Percentiles rank a stretch among this genome's conserved stretches.
These are phyloP conservation scores for Trematomus loennbergii DNA, from an alignment of 2,113 vertebrate genomes.

Conservation along the genomic window DNA sequence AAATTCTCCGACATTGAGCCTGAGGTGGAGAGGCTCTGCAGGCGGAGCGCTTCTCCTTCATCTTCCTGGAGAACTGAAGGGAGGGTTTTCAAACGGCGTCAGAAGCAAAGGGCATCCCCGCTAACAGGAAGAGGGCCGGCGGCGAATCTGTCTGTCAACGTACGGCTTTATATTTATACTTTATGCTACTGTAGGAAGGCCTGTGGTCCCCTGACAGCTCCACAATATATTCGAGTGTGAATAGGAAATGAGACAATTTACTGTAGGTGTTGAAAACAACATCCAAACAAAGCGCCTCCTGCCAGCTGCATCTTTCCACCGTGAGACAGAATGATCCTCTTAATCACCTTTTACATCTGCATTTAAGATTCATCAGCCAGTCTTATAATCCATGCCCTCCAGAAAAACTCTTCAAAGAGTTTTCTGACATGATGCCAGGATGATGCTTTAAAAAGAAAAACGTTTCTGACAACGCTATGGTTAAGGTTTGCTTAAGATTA, in stretches of 20 bases:
- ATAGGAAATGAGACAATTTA: neutral
- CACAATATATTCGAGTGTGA: neutral
- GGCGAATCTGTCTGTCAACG: constrained; percentile 57
- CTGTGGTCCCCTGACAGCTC: constrained; percentile 18
- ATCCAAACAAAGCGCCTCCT: neutral
- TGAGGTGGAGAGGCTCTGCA: constrained; percentile 61
- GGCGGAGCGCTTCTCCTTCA: constrained; percentile 54
- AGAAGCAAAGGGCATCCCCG: constrained; percentile 65
- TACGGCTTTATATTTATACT: constrained; percentile 36
- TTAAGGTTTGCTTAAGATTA: too few species aligned
- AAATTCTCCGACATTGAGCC: constrained; percentile 65
- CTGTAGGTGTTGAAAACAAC: constrained; percentile 6
- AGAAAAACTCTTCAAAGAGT: too few species aligned
- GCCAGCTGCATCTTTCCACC: neutral
- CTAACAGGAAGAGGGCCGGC: constrained; percentile 46
- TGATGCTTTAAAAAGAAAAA: too few species aligned
- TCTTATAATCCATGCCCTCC: neutral
- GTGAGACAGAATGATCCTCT: neutral
- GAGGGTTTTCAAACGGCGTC: constrained; percentile 60
- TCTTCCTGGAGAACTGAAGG: constrained; percentile 52
- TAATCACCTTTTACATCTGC: neutral
- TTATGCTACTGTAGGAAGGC: constrained; percentile 26
- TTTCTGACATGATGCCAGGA: too few species aligned
- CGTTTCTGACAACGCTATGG: too few species aligned
- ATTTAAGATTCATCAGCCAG: neutral